These are phyloP conservation scores for Apodemia duryi DNA, from an alignment of 2,888 invertebrate species.

Conservation along the genomic window DNA sequence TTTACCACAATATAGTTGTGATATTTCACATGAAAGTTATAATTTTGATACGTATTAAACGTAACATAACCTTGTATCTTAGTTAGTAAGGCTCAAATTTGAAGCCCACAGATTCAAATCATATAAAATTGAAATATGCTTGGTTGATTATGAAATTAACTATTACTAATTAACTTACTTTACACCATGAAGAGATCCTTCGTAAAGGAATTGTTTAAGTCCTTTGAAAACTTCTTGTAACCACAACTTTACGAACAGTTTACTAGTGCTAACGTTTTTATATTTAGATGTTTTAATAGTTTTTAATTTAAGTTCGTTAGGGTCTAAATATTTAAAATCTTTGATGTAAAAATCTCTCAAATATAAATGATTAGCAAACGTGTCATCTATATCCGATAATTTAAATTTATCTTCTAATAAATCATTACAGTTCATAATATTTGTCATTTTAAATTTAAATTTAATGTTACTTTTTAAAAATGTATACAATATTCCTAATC, in stretches of 20 bases:
- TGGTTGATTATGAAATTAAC: conserved; percentile 16
- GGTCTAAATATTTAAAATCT: conserved; percentile 61
- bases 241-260: conserved; percentile 49
- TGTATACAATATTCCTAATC: not conserved
- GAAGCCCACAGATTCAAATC: not conserved
- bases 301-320: conserved; percentile 37
- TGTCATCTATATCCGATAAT: conserved; percentile 31
- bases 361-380: conserved; percentile 39
- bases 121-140: not conserved
- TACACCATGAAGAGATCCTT: conserved; percentile 68
- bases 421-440: not conserved
- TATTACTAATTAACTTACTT: conserved; percentile 51
- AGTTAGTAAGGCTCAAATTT: not conserved
- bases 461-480: too few species aligned
- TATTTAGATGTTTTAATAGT: conserved; percentile 31
- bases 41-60: not conserved
- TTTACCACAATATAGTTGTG: not conserved
- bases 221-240: conserved; percentile 52
- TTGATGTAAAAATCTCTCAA: conserved; percentile 58
- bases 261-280: conserved; percentile 32
- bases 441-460: not conserved
- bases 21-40: not conserved
- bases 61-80: not conserved
- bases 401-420: conserved; percentile 16
- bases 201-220: conserved; percentile 63